Conservation (phyloP, 2,113 vertebrate species). For the Cebidichthys violaceus region DNA sequence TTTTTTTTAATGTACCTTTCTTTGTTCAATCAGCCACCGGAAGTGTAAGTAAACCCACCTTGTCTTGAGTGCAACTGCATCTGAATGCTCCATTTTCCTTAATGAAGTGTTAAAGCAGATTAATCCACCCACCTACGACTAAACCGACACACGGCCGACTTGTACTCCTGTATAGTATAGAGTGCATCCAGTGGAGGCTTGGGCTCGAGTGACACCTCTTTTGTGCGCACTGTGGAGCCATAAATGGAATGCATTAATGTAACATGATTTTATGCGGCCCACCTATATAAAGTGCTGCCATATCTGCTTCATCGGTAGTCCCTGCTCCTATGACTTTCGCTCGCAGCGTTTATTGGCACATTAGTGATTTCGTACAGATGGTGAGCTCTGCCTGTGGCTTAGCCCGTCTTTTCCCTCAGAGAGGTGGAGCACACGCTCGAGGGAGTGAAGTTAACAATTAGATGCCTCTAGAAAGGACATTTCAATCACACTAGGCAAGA, state of each 20-base stretch:
- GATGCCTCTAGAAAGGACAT: slow-evolving; percentile 38
- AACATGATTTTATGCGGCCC: slow-evolving; percentile 18
- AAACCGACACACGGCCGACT: background rate
- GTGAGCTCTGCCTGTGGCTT: slow-evolving; percentile 49
- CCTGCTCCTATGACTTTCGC: slow-evolving; percentile 34
- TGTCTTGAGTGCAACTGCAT: background rate
- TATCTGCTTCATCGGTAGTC: background rate
- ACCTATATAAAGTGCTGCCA: slow-evolving; percentile 25
- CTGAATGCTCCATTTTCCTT: slow-evolving; percentile 19
- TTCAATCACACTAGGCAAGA: slow-evolving; percentile 32
- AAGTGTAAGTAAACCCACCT: background rate
- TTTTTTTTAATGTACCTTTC: background rate
- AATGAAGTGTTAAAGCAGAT: slow-evolving; percentile 19
- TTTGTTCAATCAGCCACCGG: background rate
- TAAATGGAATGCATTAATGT: slow-evolving; percentile 31
- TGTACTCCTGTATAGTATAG: background rate
- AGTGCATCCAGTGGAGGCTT: background rate
- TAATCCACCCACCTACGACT: background rate
- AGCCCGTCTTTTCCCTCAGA: slow-evolving; percentile 16
- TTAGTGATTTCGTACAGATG: slow-evolving; percentile 57
- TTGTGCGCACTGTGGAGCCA: slow-evolving; percentile 12
- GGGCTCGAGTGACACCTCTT: slow-evolving; percentile 20
- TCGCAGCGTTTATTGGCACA: slow-evolving; percentile 48
- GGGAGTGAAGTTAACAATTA: slow-evolving; percentile 45
- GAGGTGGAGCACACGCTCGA: slow-evolving; percentile 29